phyloP scores from a whole-genome alignment of 2,888 invertebrate genomes.

The Dryobotodes eremita region DNA sequence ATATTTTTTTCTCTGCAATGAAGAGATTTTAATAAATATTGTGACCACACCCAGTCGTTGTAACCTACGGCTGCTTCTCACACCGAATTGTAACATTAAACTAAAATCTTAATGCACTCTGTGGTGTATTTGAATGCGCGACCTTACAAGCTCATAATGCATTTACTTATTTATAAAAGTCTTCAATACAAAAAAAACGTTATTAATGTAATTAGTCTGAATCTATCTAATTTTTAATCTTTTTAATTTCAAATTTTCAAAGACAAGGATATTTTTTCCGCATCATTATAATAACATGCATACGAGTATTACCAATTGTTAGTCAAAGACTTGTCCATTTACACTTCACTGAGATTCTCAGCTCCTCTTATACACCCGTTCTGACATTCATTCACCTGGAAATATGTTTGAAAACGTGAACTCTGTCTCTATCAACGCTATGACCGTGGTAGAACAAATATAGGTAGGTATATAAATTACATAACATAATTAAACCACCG shows the following conservation, averaged over 20 bases:
- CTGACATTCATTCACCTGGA: too few relatives aligned
- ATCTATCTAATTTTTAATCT: not conserved
- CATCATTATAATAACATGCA: not conserved
- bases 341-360: not conserved
- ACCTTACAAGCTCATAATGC: not conserved
- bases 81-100: constrained; percentile 65
- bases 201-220: too few relatives aligned
- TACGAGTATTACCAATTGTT: not conserved
- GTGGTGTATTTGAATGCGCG: not conserved
- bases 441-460: too few relatives aligned
- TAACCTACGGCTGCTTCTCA: constrained; percentile 62
- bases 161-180: too few relatives aligned
- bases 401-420: too few relatives aligned
- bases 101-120: not conserved
- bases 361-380: too few relatives aligned
- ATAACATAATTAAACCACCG: constrained; percentile 25
- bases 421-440: too few relatives aligned
- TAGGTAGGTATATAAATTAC: not conserved
- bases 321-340: not conserved
- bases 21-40: constrained; percentile 87
- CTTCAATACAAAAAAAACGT: not conserved
- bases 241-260: not conserved
- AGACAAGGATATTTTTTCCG: not conserved
- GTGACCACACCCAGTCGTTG: constrained; percentile 80
- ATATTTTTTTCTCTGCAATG: constrained; percentile 79